Evolutionary conservation across 2,113 vertebrate genomes (phyloP), one percentile per base, ranked within the genome.

Genomic region (Zosterops japonicus): DNA sequence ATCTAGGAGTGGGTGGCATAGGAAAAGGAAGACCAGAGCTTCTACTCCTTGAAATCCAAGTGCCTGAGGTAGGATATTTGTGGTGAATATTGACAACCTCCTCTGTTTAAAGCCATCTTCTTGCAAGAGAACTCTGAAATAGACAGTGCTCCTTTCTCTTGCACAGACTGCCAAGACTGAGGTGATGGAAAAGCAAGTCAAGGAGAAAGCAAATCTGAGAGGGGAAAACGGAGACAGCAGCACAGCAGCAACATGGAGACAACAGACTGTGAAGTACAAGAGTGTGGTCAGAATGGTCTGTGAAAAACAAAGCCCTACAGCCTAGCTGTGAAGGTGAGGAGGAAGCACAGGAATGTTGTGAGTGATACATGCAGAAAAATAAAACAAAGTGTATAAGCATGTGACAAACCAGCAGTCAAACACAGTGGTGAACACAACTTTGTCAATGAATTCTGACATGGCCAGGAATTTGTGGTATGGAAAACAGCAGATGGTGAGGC

Each of bases 231-330:
- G 16, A 65, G 27, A 69, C 1, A 77, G 27, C 3, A 80, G 7
- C 9, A 69, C 1, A 77, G 27, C 3, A 80, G 7, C 9, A 75
- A 9, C 11, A 8, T 5, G 16, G 68, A 49, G 23, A 64, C 5
- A 83, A 7, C 2, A 49, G 4, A 1, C 5, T 8, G 2, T 2
- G 41, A 69, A 69, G 18, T 3, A 28, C 8, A 39, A 42, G 8
- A 2, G 7, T 24, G 24, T 3, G 12, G 20, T 53, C 8, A 41
- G 11, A 25, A 74, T 3, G 1, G 0, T 5, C 25, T 25, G 17
- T 2, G 5, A 28, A 15, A 50, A 86, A 31, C 4, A 72, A 71
- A 46, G 6, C 1, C 7, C 6, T 56, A 5, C 5, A 50, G 5
- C 4, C n/a, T 36, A 31, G 12, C 21, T 44, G 1, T 41, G 20